phyloP scores from a whole-genome alignment of 1,140 invertebrate species.

The Hyposmocoma kahamanoa region DNA sequence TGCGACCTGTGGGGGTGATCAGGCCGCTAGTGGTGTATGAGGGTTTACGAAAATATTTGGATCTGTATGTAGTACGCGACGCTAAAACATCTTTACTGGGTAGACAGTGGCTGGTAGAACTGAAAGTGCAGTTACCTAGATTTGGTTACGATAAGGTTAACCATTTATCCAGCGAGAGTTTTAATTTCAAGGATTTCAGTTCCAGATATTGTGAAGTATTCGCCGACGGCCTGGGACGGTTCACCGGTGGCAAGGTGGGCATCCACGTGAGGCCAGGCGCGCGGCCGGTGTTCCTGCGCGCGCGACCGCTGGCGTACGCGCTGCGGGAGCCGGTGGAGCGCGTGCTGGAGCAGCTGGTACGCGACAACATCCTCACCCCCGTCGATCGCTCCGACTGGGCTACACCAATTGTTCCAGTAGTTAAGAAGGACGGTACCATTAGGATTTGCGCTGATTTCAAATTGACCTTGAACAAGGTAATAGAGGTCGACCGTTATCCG shows the following conservation, averaged over 20 bases:
- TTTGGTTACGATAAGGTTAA: no score
- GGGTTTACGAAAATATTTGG: background rate
- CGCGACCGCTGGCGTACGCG: slow-evolving; percentile 30
- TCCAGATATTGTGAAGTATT: slow-evolving; percentile 32
- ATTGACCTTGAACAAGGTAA: slow-evolving; percentile 29
- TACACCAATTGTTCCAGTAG: slow-evolving; percentile 25
- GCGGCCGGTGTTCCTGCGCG: slow-evolving; percentile 26
- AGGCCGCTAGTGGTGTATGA: background rate
- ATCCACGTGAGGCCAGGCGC: slow-evolving; percentile 14
- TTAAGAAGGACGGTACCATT: slow-evolving; percentile 29
- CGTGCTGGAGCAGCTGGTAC: slow-evolving; percentile 19
- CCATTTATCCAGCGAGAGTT: no score
- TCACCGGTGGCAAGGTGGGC: slow-evolving; percentile 21
- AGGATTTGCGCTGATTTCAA: slow-evolving; percentile 29
- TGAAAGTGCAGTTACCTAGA: no score
- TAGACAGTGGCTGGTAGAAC: background rate
- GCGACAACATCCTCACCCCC: slow-evolving; percentile 18
- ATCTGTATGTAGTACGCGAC: background rate
- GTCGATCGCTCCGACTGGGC: slow-evolving; percentile 23
- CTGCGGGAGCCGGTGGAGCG: slow-evolving; percentile 26
- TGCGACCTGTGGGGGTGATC: background rate
- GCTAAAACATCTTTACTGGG: background rate
- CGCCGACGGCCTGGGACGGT: slow-evolving; percentile 27
- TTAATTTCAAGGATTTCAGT: slow-evolving; percentile 21
- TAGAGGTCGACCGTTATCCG: slow-evolving; percentile 44